These are phyloP conservation scores for Nesospiza acunhae DNA, from an alignment of 2,113 vertebrate species.

Conservation along the genomic window DNA sequence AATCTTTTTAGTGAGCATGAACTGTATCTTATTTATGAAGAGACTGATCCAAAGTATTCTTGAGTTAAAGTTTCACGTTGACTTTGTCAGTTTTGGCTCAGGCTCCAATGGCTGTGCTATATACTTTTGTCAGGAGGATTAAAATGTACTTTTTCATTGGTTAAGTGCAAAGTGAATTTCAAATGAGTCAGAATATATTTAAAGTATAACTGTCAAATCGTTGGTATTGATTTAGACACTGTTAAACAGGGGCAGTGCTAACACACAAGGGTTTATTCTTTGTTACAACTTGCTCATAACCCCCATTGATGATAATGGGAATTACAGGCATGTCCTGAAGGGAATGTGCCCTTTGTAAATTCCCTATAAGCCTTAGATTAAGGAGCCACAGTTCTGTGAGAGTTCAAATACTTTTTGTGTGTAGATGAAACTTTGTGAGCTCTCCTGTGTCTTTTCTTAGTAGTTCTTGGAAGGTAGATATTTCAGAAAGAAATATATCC, in stretches of 20 bases:
- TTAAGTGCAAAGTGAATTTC: conserved; percentile 59
- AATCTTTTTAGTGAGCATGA: neutral
- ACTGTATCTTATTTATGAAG: neutral
- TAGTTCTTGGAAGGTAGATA: neutral
- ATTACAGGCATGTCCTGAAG: conserved; percentile 56
- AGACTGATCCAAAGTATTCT: neutral
- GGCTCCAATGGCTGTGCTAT: neutral
- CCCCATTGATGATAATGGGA: conserved; percentile 54
- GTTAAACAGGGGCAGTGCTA: conserved; percentile 42
- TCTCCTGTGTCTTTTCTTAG: neutral
- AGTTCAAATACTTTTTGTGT: conserved; percentile 20
- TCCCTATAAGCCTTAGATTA: conserved; percentile 32
- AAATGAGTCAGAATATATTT: conserved; percentile 35
- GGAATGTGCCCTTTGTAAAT: conserved; percentile 58
- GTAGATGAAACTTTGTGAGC: neutral
- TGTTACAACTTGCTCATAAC: conserved; percentile 11
- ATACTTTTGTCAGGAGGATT: conserved; percentile 42
- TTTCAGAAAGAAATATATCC: neutral
- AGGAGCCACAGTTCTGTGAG: neutral
- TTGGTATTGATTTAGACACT: conserved; percentile 49
- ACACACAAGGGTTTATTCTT: conserved; percentile 49
- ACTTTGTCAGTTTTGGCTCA: neutral
- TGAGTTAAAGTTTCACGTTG: neutral
- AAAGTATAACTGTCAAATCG: conserved; percentile 42
- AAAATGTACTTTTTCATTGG: conserved; percentile 63